Evolutionary conservation across 2,113 vertebrate species (phyloP).

Genomic region (Euleptes europaea): DNA sequence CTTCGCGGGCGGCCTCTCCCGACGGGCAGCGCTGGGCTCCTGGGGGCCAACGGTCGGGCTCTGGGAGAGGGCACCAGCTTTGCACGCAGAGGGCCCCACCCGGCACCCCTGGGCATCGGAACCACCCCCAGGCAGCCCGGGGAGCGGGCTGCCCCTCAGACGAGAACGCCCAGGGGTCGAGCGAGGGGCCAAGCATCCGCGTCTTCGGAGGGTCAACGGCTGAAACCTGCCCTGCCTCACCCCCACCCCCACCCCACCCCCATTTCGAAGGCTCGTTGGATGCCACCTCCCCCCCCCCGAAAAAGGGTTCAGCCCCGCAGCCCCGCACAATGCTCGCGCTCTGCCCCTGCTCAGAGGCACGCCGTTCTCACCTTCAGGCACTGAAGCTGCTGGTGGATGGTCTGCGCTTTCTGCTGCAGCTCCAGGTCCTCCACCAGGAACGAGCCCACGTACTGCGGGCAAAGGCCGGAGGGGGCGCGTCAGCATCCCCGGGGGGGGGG

Average conservation of each 20-base stretch:
- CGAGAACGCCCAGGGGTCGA: neutral
- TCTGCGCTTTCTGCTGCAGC: conserved; percentile 80
- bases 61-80: neutral
- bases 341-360: neutral
- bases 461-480: fast-evolving
- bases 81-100: neutral
- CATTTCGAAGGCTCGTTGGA: neutral
- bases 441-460: conserved; percentile 88
- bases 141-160: too few relatives aligned
- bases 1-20: too few relatives aligned
- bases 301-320: neutral
- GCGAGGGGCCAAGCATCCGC: too few relatives aligned
- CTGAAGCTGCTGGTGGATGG: conserved; percentile 82
- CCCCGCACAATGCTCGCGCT: neutral
- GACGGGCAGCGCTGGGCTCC: too few relatives aligned
- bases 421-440: conserved; percentile 85
- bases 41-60: too few relatives aligned
- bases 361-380: conserved; percentile 77
- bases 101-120: neutral
- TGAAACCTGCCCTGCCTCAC: neutral
- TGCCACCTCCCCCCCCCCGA: too few relatives aligned
- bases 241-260: neutral
- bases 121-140: too few relatives aligned
- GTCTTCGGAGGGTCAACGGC: too few relatives aligned
- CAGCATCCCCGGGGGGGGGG: neutral